Percentiles rank a stretch among this genome's conserved stretches.
phyloP scores from a whole-genome alignment of 2,113 vertebrate species.

The Hystrix brachyura region DNA sequence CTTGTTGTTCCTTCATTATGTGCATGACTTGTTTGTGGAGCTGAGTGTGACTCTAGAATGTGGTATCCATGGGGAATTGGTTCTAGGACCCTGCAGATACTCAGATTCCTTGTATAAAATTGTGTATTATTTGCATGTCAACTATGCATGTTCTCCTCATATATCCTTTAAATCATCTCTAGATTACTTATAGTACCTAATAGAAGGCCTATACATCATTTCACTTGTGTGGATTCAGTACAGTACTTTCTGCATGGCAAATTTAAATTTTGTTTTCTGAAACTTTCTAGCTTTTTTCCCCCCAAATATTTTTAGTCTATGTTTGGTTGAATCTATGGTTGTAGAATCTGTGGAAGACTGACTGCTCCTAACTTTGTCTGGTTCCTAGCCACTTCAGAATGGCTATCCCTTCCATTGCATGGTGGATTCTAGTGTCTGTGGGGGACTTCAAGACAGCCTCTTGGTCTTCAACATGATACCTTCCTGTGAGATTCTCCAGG shows the following conservation, averaged over 20 bases:
- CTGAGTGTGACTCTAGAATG: neutral
- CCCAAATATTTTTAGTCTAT: neutral
- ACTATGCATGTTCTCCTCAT: neutral
- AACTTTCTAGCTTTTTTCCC: neutral
- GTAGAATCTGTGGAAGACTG: neutral
- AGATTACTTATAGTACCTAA: neutral
- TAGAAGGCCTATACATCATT: neutral
- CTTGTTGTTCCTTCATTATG: neutral
- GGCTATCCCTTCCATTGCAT: neutral
- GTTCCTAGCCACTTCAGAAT: neutral
- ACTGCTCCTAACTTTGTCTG: neutral
- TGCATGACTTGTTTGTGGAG: neutral
- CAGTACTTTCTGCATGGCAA: neutral
- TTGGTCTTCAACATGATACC: neutral
- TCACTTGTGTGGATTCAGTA: neutral
- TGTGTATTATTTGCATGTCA: neutral
- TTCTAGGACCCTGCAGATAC: neutral
- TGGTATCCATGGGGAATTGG: neutral
- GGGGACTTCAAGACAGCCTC: neutral
- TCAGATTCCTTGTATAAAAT: neutral
- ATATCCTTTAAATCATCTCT: neutral
- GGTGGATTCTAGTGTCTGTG: neutral
- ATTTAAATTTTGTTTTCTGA: neutral
- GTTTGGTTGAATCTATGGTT: neutral
- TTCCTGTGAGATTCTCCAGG: conserved; percentile 3